These are phyloP conservation scores for Tapera naevia DNA, from an alignment of 2,797 vertebrate species.

Conservation along the genomic window DNA sequence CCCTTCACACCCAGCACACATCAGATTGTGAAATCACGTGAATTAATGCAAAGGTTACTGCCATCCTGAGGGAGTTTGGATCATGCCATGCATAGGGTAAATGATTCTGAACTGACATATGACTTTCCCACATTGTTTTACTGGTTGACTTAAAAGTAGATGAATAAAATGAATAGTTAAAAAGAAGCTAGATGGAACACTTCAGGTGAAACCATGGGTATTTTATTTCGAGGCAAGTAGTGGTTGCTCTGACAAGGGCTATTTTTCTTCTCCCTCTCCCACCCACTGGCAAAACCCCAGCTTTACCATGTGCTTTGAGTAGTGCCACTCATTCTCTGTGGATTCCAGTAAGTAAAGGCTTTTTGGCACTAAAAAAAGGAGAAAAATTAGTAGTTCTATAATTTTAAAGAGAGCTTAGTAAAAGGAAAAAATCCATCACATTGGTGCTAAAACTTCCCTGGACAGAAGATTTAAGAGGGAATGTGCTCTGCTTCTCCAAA, in stretches of 20 bases:
- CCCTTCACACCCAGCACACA: background rate
- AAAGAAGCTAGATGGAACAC: background rate
- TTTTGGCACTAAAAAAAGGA: background rate
- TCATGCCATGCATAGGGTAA: slow-evolving; percentile 10
- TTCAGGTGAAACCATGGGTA: background rate
- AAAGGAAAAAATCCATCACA: background rate
- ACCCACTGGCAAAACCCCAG: background rate
- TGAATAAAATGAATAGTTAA: slow-evolving; percentile 23
- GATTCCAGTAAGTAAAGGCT: background rate
- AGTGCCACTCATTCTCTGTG: background rate
- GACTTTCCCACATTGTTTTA: slow-evolving; percentile 9
- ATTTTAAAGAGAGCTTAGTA: background rate
- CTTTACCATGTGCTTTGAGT: background rate
- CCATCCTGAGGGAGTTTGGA: slow-evolving; percentile 11
- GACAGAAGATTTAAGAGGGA: background rate
- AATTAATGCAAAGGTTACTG: slow-evolving; percentile 47
- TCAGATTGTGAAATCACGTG: background rate
- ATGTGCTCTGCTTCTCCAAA: background rate
- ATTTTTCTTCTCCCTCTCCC: background rate
- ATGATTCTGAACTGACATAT: background rate
- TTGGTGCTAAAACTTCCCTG: background rate
- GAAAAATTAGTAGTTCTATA: background rate
- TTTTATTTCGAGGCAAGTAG: slow-evolving; percentile 4
- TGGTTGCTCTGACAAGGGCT: background rate
- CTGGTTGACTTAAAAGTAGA: background rate